Base-by-base conservation (phyloP, 1,140 invertebrate genomes). In the Microplitis mediator region DNA sequence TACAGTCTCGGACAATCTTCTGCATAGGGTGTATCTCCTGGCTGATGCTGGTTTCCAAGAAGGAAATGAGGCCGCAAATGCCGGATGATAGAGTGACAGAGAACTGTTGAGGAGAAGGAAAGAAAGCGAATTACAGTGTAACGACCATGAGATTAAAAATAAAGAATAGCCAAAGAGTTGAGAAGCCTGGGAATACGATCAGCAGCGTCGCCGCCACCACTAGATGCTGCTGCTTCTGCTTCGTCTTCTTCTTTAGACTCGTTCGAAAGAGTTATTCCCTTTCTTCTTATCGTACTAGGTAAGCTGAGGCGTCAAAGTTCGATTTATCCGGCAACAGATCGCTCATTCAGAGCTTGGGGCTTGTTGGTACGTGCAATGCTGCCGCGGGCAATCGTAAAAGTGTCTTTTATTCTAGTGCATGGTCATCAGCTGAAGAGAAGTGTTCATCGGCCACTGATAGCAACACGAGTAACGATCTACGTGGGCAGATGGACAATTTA, bases 401-500 rank as follows among this genome's bases (percentile, higher is more conserved):
- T 60, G 51, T 61, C 60, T 31, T 23, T 31, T 62, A 11, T 45
- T 13, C 69, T 36, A 8, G 51, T 45, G 13, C n/a, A 4, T 56
- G 56, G 36, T 69, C 54, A 35, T 52, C 65, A 52, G 50, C 65
- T 68, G 16, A 31, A 11, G 56, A 56, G 65, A 66, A 56, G 54
- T 60, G 54, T 69, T 45, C 61, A 63, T 63, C 61, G 61, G 61
- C 39, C 61, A 63, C 61, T 35, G 34, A 63, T 14, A 34, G 58
- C 69, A 60, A 62, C 39, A 23, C 23, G 68, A 35, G 34, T 36
- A 36, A 23, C 39, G 68, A 63, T 70, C 14, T 70, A 70, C 69
- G 69, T 70, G 69, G 69, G 69, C 60, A 70, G 69, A 70, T 70
- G 36, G 31, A 50, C 56, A 60, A 70, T 70, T 70, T 5, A 70